Percentiles rank a stretch among this genome's conserved stretches.
Conservation (phyloP, 2,797 vertebrate species). For the Pipistrellus pygmaeus region DNA sequence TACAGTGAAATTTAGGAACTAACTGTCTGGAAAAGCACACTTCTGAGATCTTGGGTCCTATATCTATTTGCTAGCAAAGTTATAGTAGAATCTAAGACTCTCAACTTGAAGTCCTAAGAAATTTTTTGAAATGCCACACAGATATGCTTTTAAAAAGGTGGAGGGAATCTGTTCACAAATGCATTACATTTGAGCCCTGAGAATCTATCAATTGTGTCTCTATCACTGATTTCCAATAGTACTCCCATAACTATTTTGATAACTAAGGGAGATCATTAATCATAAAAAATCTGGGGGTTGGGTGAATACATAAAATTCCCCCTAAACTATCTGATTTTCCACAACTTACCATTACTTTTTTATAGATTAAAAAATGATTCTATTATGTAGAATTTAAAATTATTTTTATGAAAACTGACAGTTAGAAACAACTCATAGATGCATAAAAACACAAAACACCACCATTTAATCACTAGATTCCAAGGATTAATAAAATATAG, state of each 20-base stretch:
- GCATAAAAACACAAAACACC: background rate
- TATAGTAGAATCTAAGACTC: background rate
- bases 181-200: background rate
- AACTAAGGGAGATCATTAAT: background rate
- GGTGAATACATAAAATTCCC: background rate
- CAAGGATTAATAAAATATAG: background rate
- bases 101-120: background rate
- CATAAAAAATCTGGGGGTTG: background rate
- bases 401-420: background rate
- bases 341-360: background rate
- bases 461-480: background rate
- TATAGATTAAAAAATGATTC: background rate
- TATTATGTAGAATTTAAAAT: background rate
- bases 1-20: background rate
- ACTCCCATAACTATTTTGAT: background rate
- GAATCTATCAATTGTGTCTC: background rate
- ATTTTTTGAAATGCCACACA: background rate
- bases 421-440: background rate
- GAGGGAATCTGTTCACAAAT: background rate
- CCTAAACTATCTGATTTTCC: background rate
- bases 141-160: background rate
- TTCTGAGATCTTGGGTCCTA: background rate
- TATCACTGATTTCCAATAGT: background rate
- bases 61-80: background rate
- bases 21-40: background rate